phyloP scores from a whole-genome alignment of 2,797 vertebrate species.

The Harpagifer antarcticus region DNA sequence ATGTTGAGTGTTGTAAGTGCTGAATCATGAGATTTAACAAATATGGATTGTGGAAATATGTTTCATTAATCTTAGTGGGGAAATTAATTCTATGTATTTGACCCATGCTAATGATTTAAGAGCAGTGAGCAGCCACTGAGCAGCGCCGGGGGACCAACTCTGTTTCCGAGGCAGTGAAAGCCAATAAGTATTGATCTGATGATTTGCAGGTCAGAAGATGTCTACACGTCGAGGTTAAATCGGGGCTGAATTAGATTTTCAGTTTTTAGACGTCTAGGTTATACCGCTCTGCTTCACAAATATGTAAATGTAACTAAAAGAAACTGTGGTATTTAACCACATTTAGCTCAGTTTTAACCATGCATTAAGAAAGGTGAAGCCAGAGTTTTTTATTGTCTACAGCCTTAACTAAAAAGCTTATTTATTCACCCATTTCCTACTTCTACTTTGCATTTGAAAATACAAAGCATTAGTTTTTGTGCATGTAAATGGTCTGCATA shows the following conservation, averaged over 20 bases:
- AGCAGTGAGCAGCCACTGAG: conserved; percentile 5
- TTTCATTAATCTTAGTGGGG: conserved; percentile 27
- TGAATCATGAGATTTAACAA: conserved; percentile 15
- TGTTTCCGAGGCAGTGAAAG: conserved; percentile 9
- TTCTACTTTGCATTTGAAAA: conserved; percentile 1
- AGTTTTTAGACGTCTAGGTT: background rate
- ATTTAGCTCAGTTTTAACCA: background rate
- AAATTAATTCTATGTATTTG: conserved; percentile 22
- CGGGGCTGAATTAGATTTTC: background rate
- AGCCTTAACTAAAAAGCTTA: background rate
- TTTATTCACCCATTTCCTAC: background rate
- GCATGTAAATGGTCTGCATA: too few species aligned
- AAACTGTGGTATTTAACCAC: background rate
- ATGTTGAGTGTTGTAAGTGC: background rate
- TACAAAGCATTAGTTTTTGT: background rate
- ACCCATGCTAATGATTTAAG: conserved; percentile 17
- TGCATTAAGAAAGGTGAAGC: background rate
- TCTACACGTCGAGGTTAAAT: conserved; percentile 2
- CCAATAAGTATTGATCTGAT: conserved; percentile 23
- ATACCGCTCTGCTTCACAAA: background rate
- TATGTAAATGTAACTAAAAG: background rate
- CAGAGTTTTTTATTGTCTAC: background rate
- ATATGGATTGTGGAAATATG: conserved; percentile 4
- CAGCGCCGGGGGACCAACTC: background rate
- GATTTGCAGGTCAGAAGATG: background rate